Percentiles rank a stretch among this genome's conserved stretches.
These are phyloP conservation scores for Drosophila differens DNA, from an alignment of 2,888 invertebrate genomes.

Conservation along the genomic window DNA sequence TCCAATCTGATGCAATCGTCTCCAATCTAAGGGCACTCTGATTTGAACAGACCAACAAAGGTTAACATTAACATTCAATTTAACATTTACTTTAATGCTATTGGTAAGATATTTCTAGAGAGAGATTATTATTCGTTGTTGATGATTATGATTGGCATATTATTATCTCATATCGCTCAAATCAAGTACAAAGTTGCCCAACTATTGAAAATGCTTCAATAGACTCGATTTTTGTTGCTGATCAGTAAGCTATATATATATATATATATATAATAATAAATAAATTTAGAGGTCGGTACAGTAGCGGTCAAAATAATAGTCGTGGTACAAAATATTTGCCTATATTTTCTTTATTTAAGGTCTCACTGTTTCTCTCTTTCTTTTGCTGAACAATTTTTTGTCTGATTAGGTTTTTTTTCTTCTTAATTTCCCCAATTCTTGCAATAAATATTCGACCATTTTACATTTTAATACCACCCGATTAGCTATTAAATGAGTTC, in stretches of 20 bases:
- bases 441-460: background rate
- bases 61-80: background rate
- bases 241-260: background rate
- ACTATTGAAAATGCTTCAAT: background rate
- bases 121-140: background rate
- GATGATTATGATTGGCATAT: background rate
- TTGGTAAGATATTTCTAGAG: background rate
- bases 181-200: background rate
- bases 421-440: background rate
- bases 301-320: background rate
- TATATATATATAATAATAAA: background rate
- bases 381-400: background rate
- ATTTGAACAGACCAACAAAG: background rate
- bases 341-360: background rate
- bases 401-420: background rate
- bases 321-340: background rate
- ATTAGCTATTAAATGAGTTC: background rate
- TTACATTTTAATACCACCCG: background rate
- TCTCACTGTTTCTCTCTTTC: background rate
- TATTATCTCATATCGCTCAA: background rate
- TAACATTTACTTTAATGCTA: background rate
- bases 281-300: background rate
- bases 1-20: background rate
- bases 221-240: background rate
- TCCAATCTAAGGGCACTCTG: conserved; percentile 1